Percentiles rank a stretch among this genome's conserved stretches.
These are phyloP conservation scores for Gerris lacustris DNA, from an alignment of 2,888 invertebrate species.

Conservation along the genomic window DNA sequence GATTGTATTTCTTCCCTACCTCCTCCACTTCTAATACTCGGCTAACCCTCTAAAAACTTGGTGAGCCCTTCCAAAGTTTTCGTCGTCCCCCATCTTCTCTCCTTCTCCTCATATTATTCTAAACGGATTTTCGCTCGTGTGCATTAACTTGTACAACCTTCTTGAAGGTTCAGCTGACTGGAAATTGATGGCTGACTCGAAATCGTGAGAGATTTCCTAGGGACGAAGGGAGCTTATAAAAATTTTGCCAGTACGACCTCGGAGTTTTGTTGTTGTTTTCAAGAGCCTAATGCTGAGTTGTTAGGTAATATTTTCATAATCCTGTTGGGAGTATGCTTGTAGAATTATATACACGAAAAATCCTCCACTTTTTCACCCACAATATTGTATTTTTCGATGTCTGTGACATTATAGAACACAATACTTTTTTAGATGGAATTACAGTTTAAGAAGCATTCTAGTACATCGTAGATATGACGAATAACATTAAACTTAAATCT, in stretches of 20 bases:
- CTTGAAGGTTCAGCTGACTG: neutral
- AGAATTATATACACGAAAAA: too few relatives aligned
- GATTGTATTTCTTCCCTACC: neutral
- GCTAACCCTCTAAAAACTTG: neutral
- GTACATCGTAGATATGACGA: too few relatives aligned
- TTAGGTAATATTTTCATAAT: too few relatives aligned
- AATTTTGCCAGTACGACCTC: neutral
- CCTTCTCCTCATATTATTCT: neutral
- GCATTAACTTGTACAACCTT: conserved; percentile 1
- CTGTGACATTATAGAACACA: too few relatives aligned
- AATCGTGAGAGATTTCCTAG: neutral
- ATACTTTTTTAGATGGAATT: too few relatives aligned
- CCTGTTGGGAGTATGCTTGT: too few relatives aligned
- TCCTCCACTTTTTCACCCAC: too few relatives aligned
- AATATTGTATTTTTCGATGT: too few relatives aligned
- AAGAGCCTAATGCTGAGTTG: too few relatives aligned
- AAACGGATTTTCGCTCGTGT: neutral
- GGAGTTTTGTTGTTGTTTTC: too few relatives aligned
- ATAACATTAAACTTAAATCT: too few relatives aligned
- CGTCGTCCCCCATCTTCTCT: neutral
- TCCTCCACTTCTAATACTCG: neutral
- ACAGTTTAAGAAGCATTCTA: too few relatives aligned
- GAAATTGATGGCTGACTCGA: neutral
- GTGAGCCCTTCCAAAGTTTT: neutral
- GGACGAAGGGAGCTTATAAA: neutral